Evolutionary conservation across 2,888 invertebrate species (phyloP), one percentile per base, ranked within the genome.

Genomic region (Heteropelma amictum): DNA sequence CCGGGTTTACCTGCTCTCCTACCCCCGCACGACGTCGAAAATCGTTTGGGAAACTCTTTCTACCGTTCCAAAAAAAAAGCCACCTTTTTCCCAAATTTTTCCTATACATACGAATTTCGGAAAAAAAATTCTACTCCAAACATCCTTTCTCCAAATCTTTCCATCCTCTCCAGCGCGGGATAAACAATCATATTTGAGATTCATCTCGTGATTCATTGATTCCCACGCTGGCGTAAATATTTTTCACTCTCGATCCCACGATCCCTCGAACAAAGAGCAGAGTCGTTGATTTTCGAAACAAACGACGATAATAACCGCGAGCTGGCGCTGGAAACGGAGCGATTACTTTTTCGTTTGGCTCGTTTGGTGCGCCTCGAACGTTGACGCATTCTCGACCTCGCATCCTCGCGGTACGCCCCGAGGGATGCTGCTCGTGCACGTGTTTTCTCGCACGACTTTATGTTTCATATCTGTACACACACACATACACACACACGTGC

Each of bases 221-320:
- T 74, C 74, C 64, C 73, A 60, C 70, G 70, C 60, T n/a, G 3
- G 35, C 35, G 38, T 6, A 51, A 23, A 38, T 53, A 65, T 70
- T 74, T 70, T 70, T 74, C 64, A 56, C 60, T n/a, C n/a, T 70
- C 65, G 74, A 70, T 74, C 74, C 65, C 74, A 74, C 74, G 65
- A 74, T 74, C 47, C 28, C 45, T 33, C 40, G 49, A 30, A 33
- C 19, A 56, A 40, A 40, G 53, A 30, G 61, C 54, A 61, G 61
- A 70, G 60, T 38, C 54, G 61, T 61, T 28, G 33, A 54, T 33
- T 23, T 40, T 64, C 40, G 61, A 33, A 21, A 45, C 28, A 12
- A 58, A 17, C 40, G 14, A 58, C 2, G 14, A 2, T 2, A 35
- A 33, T 19, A 1, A 33, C 21, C 56, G 58, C 35, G 58, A 40